Base-by-base conservation (phyloP, 1,140 invertebrate species). In the Cydia strobilella region DNA sequence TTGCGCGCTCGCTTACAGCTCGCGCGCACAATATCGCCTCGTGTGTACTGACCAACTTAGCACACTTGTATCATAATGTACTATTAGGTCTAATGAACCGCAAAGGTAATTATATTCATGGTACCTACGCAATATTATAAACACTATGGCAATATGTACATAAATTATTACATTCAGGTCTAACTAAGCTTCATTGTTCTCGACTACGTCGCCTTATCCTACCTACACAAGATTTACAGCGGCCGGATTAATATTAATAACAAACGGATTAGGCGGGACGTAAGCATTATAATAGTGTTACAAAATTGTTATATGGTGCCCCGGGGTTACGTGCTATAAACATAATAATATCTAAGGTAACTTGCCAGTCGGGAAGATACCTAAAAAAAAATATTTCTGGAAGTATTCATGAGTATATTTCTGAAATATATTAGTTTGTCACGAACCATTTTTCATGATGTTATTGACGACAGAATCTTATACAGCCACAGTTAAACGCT, bases 151-250 rank as follows among this genome's bases (percentile, higher is more conserved):
- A 59, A 54, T 54, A 20, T 54, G 20, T 59, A 23, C 54, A 59
- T 23, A 59, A 59, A 10, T 59, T 20, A 23, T 23, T 23, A 59
- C 18, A 59, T 59, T 23, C 9, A 12, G n/a, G 54, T 59, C 54
- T 59, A 59, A 59, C 54, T 59, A 59, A 59, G 54, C 54, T 59
- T 59, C 54, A 59, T 59, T 59, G 54, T 59, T 59, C 54, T 59
- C 54, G 20, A 23, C 54, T 23, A 59, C 54, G 54, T 59, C 20
- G 7, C 20, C 15, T 59, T 59, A 59, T 59, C 54, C 54, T 7
- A 20, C 20, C 18, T 12, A 23, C 54, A 59, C 54, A 59, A 59
- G 54, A 59, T 59, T 59, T 59, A 12, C 7, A 59, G 54, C 20
- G 20, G 0, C 54, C 54, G 9, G 18, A 59, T 59, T 59, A 23